Evolutionary conservation across 2,888 invertebrate genomes (phyloP).

Genomic region (Mythimna pallens): DNA sequence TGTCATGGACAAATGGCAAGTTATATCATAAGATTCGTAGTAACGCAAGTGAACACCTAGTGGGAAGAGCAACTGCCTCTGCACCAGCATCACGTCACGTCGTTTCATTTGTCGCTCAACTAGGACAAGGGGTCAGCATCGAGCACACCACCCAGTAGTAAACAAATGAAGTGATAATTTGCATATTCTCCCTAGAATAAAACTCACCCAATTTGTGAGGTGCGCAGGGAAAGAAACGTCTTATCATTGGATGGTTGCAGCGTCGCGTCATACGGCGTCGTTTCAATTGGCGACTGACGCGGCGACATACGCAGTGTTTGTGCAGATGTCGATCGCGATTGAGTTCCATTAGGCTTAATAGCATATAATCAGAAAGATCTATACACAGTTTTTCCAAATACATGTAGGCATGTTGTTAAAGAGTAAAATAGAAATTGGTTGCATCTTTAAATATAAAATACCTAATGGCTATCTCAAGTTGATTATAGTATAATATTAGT

Average conservation of each 20-base stretch:
- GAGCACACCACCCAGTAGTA: constrained; percentile 30
- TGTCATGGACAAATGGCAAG: neutral
- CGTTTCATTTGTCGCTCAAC: constrained; percentile 24
- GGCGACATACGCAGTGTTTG: constrained; percentile 59
- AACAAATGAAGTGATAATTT: constrained; percentile 70
- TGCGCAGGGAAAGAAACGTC: constrained; percentile 60
- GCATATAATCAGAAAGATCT: constrained; percentile 60
- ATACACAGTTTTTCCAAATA: constrained; percentile 59
- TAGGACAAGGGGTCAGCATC: constrained; percentile 29
- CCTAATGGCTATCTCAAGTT: constrained; percentile 42
- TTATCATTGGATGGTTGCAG: constrained; percentile 59
- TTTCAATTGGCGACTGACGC: constrained; percentile 57
- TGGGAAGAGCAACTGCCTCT: neutral
- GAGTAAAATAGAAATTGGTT: constrained; percentile 47
- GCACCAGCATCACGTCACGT: constrained; percentile 18
- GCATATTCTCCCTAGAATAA: constrained; percentile 53
- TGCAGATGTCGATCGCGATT: constrained; percentile 61
- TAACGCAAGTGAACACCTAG: neutral
- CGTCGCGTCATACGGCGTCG: constrained; percentile 55
- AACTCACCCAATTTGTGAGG: constrained; percentile 62
- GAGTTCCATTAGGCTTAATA: constrained; percentile 61
- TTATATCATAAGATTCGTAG: neutral
- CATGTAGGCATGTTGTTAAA: constrained; percentile 54
- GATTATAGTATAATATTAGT: constrained; percentile 11
- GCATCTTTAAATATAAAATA: constrained; percentile 40